A percentile compares a stretch with the other conserved stretches of the same genome.
These are phyloP conservation scores for Bos taurus DNA, from an alignment of 2,113 vertebrate genomes.

Conservation along the genomic window ARS-UCD2.0 NC_037329.1:77275501-77276000, in stretches of 20 bases:
- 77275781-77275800: too few relatives aligned
- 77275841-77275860: too few relatives aligned
- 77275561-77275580: background rate
- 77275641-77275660: background rate
- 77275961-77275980: too few relatives aligned
- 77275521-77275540: background rate
- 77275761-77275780: too few relatives aligned
- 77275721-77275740: too few relatives aligned
- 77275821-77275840: too few relatives aligned
- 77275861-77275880: too few relatives aligned
- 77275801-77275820: too few relatives aligned
- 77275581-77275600: background rate
- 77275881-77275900: accelerated
- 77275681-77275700: background rate
- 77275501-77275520: background rate
- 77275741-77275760: accelerated
- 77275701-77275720: background rate
- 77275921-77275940: too few relatives aligned
- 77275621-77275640: background rate
- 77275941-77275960: too few relatives aligned
- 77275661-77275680: background rate
- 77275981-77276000: background rate
- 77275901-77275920: too few relatives aligned
- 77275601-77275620: background rate
- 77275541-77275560: background rate